A percentile compares a stretch with the other conserved stretches of the same genome.
phyloP scores from a whole-genome alignment of 2,797 vertebrate species.

The Agapornis canus region DNA sequence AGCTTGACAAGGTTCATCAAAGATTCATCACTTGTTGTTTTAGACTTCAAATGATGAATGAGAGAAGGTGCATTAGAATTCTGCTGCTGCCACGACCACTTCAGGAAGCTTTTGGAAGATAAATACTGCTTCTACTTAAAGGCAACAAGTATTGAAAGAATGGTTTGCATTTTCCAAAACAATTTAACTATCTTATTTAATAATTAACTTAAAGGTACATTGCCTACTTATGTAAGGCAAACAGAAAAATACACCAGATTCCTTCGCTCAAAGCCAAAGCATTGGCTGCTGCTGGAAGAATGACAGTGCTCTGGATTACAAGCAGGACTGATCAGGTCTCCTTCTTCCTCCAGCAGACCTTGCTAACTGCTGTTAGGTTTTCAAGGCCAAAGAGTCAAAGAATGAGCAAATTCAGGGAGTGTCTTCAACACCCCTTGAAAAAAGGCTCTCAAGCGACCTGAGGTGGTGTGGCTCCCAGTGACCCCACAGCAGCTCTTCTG shows the following conservation, averaged over 20 bases:
- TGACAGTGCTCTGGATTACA: not conserved
- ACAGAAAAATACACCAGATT: not conserved
- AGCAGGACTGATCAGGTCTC: not conserved
- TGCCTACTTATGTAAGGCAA: not conserved
- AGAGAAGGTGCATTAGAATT: slow-evolving; percentile 33
- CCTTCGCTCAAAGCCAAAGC: not conserved
- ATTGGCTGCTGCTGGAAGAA: not conserved
- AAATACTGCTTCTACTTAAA: slow-evolving; percentile 1
- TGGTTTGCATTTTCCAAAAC: not conserved
- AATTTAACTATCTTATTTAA: not conserved
- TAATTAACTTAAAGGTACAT: not conserved
- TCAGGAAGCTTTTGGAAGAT: not conserved
- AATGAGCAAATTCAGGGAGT: not conserved
- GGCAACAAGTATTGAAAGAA: slow-evolving; percentile 16
- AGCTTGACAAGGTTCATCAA: slow-evolving; percentile 37
- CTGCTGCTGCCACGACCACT: not conserved
- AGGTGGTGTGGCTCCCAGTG: not conserved
- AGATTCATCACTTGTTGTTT: not conserved
- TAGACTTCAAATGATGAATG: slow-evolving; percentile 29
- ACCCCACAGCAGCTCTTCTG: not conserved
- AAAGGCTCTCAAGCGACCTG: not conserved
- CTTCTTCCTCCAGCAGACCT: not conserved
- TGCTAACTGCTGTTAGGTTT: not conserved
- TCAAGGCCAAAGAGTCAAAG: not conserved
- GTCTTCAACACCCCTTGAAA: not conserved